A percentile compares a stretch with the other conserved stretches of the same genome.
These are phyloP conservation scores for Spondyliosoma cantharus DNA, from an alignment of 2,797 vertebrate genomes.

Conservation along the genomic window DNA sequence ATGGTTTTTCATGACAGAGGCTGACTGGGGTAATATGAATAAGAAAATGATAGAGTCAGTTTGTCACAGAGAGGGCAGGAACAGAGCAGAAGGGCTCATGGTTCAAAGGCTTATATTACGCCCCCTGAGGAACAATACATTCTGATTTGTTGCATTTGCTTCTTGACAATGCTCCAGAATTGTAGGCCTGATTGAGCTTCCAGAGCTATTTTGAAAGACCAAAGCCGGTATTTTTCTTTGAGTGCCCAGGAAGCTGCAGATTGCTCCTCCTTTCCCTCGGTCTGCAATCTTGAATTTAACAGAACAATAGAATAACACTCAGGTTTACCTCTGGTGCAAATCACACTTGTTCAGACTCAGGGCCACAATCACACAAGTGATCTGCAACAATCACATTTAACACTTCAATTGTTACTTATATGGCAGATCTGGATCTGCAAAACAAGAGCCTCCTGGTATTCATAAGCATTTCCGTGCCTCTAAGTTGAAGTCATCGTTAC, in stretches of 20 bases:
- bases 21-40: constrained; percentile 55
- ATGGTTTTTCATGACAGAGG: constrained; percentile 40
- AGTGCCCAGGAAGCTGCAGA: constrained; percentile 67
- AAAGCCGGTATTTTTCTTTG: constrained; percentile 70
- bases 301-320: constrained; percentile 74
- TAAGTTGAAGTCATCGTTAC: constrained; percentile 64
- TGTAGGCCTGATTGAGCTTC: constrained; percentile 80
- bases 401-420: constrained; percentile 59
- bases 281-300: constrained; percentile 70
- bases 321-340: constrained; percentile 64
- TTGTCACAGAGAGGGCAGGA: constrained; percentile 62
- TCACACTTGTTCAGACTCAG: constrained; percentile 54
- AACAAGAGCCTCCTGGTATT: constrained; percentile 54
- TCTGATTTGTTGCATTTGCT: constrained; percentile 82
- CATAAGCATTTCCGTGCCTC: constrained; percentile 62
- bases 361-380: constrained; percentile 62
- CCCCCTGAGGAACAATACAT: constrained; percentile 79
- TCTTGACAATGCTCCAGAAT: constrained; percentile 80
- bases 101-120: constrained; percentile 70
- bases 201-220: constrained; percentile 69
- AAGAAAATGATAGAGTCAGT: constrained; percentile 58
- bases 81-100: constrained; percentile 57
- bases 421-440: constrained; percentile 49
- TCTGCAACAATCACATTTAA: constrained; percentile 51
- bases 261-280: constrained; percentile 50